A percentile compares a stretch with the other conserved stretches of the same genome.
phyloP scores from a whole-genome alignment of 2,888 invertebrate genomes.

The Netelia inedita region DNA sequence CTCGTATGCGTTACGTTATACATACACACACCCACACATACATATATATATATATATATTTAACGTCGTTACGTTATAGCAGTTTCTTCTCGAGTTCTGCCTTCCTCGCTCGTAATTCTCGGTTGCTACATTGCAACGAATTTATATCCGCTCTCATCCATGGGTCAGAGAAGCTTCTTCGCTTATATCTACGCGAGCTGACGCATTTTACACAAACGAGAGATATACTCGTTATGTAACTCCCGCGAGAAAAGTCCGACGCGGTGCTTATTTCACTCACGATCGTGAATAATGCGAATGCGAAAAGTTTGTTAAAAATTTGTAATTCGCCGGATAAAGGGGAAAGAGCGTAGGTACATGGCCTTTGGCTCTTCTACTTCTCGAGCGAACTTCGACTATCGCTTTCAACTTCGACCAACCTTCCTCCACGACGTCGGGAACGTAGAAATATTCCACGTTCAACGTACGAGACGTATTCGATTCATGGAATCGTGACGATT shows the following conservation, averaged over 20 bases:
- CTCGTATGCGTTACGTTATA: conserved; percentile 42
- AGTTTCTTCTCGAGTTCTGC: conserved; percentile 13
- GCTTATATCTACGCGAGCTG: not conserved
- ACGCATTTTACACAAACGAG: not conserved
- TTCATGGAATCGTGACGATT: not conserved
- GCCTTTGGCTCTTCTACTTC: conserved; percentile 1
- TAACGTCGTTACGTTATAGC: conserved; percentile 35
- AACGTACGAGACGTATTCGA: not conserved
- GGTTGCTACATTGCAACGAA: conserved; percentile 22
- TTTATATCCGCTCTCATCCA: conserved; percentile 11
- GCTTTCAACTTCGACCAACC: conserved; percentile 26
- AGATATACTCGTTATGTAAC: conserved; percentile 13
- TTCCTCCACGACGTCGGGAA: not conserved
- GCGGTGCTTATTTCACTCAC: conserved; percentile 23
- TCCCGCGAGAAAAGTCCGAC: not conserved
- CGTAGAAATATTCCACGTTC: not conserved
- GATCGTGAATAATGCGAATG: conserved; percentile 58
- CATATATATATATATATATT: conserved; percentile 9
- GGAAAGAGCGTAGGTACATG: not conserved
- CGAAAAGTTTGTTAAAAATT: conserved; percentile 65
- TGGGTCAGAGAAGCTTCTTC: conserved; percentile 26
- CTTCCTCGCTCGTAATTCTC: not conserved
- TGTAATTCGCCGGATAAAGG: conserved; percentile 44
- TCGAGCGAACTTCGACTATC: conserved; percentile 33
- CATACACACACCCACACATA: not conserved